phyloP scores from a whole-genome alignment of 2,797 vertebrate species.

The Etheostoma nigrum region DNA sequence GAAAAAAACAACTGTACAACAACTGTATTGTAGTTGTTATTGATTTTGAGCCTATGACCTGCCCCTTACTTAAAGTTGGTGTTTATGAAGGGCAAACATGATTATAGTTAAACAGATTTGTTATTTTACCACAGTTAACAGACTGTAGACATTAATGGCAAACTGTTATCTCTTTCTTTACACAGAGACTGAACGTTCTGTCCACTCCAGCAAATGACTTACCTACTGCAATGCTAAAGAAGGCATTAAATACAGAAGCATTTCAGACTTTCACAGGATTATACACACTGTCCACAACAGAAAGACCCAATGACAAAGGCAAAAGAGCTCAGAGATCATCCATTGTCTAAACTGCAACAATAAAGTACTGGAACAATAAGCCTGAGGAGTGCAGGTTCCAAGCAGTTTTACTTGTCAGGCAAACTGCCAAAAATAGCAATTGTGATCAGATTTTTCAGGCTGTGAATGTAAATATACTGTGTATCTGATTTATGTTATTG shows the following conservation, averaged over 20 bases:
- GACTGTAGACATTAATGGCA: not conserved
- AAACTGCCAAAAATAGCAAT: not conserved
- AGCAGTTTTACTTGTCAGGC: not conserved
- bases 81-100: not conserved
- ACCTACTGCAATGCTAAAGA: conserved; percentile 43
- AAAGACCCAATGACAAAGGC: not conserved
- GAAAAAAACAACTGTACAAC: not conserved
- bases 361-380: not conserved
- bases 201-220: conserved; percentile 80
- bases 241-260: conserved; percentile 49
- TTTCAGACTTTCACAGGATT: conserved; percentile 82
- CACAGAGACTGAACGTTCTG: conserved; percentile 78
- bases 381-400: not conserved
- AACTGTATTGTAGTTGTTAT: not conserved
- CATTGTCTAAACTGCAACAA: conserved; percentile 25
- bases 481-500: not conserved
- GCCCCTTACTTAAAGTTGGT: not conserved
- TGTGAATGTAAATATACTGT: conserved; percentile 1
- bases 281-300: conserved; percentile 66
- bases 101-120: not conserved
- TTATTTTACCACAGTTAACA: not conserved
- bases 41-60: not conserved
- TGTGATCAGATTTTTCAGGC: not conserved
- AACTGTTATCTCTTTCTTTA: conserved; percentile 22
- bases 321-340: conserved; percentile 8